phyloP scores from a whole-genome alignment of 2,888 invertebrate species.

The Caenorhabditis sinica region DNA sequence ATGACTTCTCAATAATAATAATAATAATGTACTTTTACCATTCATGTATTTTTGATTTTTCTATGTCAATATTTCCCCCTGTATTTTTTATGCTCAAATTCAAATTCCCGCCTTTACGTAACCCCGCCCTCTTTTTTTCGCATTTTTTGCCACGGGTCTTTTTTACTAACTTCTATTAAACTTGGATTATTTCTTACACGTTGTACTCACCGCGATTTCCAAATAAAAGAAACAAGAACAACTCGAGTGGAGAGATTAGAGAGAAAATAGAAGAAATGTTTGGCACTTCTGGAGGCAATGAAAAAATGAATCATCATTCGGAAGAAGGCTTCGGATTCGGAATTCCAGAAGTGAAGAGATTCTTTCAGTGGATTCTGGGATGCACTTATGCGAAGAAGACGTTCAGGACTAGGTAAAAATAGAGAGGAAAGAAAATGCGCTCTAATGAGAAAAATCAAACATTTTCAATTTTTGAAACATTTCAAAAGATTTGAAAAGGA shows the following conservation, averaged over 20 bases:
- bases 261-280: not conserved
- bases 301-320: not conserved
- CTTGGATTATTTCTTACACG: not conserved
- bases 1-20: conserved; percentile 18
- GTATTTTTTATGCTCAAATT: conserved; percentile 15
- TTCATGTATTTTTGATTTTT: conserved; percentile 25
- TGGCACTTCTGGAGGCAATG: not conserved
- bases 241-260: too few relatives aligned
- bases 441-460: too few relatives aligned
- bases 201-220: conserved; percentile 41
- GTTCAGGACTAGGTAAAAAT: conserved; percentile 31
- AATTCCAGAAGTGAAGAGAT: conserved; percentile 29
- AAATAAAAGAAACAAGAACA: conserved; percentile 44
- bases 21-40: conserved; percentile 14
- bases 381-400: conserved; percentile 63
- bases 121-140: not conserved
- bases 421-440: too few relatives aligned
- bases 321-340: not conserved
- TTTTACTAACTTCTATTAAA: too few relatives aligned
- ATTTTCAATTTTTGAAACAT: too few relatives aligned
- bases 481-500: too few relatives aligned
- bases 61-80: not conserved
- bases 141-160: conserved; percentile 2
- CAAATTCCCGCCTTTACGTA: conserved; percentile 4
- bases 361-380: conserved; percentile 64